Conservation (phyloP, 2,888 invertebrate species). For the Drosophila peninsularis region DNA sequence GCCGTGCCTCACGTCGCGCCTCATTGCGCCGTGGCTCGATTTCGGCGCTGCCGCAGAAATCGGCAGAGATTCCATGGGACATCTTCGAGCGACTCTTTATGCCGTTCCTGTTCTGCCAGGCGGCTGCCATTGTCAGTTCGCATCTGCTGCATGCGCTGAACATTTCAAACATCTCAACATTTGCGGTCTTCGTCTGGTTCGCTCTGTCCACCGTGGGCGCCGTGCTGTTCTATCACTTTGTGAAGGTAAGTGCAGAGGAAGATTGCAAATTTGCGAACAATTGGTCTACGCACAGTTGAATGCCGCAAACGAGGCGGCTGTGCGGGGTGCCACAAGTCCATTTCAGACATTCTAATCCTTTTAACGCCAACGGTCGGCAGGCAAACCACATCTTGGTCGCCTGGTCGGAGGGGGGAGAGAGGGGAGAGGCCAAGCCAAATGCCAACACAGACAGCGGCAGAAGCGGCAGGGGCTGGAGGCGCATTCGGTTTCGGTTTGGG, state of each 20-base stretch:
- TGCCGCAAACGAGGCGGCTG: constrained; percentile 12
- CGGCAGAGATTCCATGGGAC: constrained; percentile 89
- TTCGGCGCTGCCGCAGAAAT: constrained; percentile 86
- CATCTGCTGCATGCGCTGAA: constrained; percentile 89
- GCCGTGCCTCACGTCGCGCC: constrained; percentile 85
- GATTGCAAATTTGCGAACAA: constrained; percentile 1
- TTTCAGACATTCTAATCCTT: constrained; percentile 72
- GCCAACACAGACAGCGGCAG: constrained; percentile 22
- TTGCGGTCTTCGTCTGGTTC: constrained; percentile 92
- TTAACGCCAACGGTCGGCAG: constrained; percentile 47
- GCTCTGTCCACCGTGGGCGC: constrained; percentile 90
- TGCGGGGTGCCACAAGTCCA: constrained; percentile 50
- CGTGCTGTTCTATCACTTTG: constrained; percentile 92
- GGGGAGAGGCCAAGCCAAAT: constrained; percentile 17
- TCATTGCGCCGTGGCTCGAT: constrained; percentile 87
- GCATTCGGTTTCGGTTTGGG: constrained; percentile 61
- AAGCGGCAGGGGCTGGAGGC: constrained; percentile 15
- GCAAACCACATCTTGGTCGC: constrained; percentile 36
- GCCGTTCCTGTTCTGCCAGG: constrained; percentile 92
- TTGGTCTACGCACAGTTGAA: constrained; percentile 22
- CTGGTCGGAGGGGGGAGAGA: neutral
- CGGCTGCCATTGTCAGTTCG: constrained; percentile 90
- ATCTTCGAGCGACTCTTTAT: constrained; percentile 90
- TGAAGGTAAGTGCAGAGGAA: constrained; percentile 89
- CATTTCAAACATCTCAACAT: constrained; percentile 91